phyloP scores from a whole-genome alignment of 2,888 invertebrate species.

The Sinotaia quadrata region DNA sequence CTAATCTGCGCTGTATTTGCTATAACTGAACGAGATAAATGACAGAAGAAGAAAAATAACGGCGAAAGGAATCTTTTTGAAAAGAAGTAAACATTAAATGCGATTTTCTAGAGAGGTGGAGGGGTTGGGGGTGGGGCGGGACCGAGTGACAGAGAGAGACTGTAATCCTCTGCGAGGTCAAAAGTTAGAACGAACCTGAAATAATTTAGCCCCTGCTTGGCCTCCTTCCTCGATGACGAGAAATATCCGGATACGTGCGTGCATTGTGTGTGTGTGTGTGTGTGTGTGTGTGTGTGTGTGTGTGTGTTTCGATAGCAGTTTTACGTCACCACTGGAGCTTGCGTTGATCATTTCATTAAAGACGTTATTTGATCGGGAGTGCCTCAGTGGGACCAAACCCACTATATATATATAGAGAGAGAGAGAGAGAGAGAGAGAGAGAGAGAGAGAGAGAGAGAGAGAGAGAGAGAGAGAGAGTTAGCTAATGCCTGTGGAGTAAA shows the following conservation, averaged over 20 bases:
- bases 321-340: neutral
- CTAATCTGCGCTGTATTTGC: too few species aligned
- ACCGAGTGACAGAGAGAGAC: too few species aligned
- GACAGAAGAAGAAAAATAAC: too few species aligned
- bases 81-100: too few species aligned
- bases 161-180: too few species aligned
- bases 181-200: too few species aligned
- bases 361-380: neutral
- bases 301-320: neutral
- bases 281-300: constrained; percentile 17
- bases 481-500: too few species aligned
- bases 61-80: too few species aligned
- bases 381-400: neutral
- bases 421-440: neutral
- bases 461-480: neutral
- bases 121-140: too few species aligned
- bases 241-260: neutral
- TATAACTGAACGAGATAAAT: too few species aligned
- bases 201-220: neutral
- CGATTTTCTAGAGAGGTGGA: too few species aligned
- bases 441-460: neutral
- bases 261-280: constrained; percentile 6
- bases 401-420: neutral
- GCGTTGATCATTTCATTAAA: too few species aligned
- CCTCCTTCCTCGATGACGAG: neutral